Evolutionary conservation across 2,113 vertebrate genomes (phyloP).

Genomic region (Tautogolabrus adspersus): DNA sequence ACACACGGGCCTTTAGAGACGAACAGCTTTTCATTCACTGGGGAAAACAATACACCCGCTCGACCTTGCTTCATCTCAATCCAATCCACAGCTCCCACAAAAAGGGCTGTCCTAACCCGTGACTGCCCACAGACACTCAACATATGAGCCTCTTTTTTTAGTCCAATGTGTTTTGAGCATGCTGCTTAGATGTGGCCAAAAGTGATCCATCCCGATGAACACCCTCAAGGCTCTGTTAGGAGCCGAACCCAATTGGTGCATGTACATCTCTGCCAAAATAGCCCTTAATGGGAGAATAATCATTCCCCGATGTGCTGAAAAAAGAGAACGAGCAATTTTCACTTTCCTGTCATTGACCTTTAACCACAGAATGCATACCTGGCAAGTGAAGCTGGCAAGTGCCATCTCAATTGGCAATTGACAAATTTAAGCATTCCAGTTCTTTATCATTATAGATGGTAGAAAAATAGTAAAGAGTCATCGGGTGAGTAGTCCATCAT

Average conservation of each 20-base stretch:
- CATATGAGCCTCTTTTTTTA: slow-evolving; percentile 52
- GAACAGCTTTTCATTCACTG: slow-evolving; percentile 74
- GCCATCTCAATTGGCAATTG: slow-evolving; percentile 35
- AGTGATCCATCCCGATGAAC: slow-evolving; percentile 52
- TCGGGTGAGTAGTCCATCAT: slow-evolving; percentile 36
- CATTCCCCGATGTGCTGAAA: slow-evolving; percentile 68
- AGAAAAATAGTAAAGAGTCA: slow-evolving; percentile 6
- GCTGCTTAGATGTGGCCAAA: slow-evolving; percentile 45
- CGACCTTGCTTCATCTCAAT: slow-evolving; percentile 61
- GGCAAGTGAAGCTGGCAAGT: slow-evolving; percentile 42
- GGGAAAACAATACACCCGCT: slow-evolving; percentile 69
- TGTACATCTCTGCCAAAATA: slow-evolving; percentile 41
- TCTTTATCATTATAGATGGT: slow-evolving; percentile 24
- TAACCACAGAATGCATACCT: slow-evolving; percentile 59
- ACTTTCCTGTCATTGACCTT: slow-evolving; percentile 25
- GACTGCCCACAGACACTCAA: slow-evolving; percentile 48
- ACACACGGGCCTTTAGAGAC: slow-evolving; percentile 66
- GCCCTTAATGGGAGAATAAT: slow-evolving; percentile 76
- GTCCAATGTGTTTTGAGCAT: slow-evolving; percentile 54
- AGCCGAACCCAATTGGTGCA: slow-evolving; percentile 53
- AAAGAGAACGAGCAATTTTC: slow-evolving; percentile 48
- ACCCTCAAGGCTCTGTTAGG: slow-evolving; percentile 49
- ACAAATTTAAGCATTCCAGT: slow-evolving; percentile 38
- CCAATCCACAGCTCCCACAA: slow-evolving; percentile 63
- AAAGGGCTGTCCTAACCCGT: slow-evolving; percentile 38